Conservation (phyloP, 2,113 vertebrate genomes). For the Pyrgilauda ruficollis region DNA sequence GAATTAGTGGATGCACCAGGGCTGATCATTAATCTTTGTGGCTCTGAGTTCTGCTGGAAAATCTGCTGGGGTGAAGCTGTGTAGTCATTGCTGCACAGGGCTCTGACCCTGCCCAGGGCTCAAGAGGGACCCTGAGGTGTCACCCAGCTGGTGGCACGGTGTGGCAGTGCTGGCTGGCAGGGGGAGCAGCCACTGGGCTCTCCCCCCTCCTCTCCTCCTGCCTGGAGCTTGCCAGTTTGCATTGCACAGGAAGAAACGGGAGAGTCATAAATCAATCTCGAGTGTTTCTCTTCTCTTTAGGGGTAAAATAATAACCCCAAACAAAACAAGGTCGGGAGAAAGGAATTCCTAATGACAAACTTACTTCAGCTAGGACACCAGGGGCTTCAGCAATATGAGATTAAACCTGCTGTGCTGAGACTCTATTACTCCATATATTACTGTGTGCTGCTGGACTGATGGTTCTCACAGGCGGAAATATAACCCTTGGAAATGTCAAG, state of each 20-base stretch:
- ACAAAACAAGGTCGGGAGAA: conserved; percentile 58
- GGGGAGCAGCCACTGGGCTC: not conserved
- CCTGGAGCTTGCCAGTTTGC: conserved; percentile 28
- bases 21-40: not conserved
- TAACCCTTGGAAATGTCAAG: conserved; percentile 68
- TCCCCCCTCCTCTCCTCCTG: not conserved
- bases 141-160: not conserved
- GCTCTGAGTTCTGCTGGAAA: not conserved
- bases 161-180: not conserved
- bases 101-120: not conserved
- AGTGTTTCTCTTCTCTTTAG: conserved; percentile 67
- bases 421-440: conserved; percentile 72
- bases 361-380: conserved; percentile 58
- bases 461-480: conserved; percentile 68
- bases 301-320: conserved; percentile 67
- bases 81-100: not conserved
- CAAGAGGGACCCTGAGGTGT: not conserved
- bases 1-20: not conserved
- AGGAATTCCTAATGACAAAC: conserved; percentile 70
- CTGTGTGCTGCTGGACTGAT: conserved; percentile 62
- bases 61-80: not conserved
- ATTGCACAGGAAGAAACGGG: not conserved
- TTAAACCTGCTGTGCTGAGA: conserved; percentile 67
- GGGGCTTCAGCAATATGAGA: conserved; percentile 68
- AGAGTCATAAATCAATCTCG: conserved; percentile 60